phyloP scores from a whole-genome alignment of 2,797 vertebrate species.

The Girardinus metallicus region DNA sequence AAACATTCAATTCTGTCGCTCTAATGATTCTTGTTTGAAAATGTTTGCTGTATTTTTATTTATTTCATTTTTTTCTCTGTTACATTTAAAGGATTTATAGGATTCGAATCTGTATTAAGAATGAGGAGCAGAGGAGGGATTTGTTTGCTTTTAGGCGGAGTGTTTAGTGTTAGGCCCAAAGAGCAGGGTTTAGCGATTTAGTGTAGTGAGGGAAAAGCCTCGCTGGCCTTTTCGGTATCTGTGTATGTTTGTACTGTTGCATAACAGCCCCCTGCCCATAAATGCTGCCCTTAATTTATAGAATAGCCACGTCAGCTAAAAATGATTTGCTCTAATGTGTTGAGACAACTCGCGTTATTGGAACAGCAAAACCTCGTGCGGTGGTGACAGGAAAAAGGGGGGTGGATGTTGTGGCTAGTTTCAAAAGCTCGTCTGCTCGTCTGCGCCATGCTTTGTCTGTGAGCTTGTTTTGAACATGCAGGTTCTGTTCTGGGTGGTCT shows the following conservation, averaged over 20 bases:
- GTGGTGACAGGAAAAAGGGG: constrained; percentile 12
- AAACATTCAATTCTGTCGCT: background rate
- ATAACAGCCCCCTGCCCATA: constrained; percentile 13
- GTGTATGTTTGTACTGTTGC: constrained; percentile 27
- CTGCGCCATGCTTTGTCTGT: background rate
- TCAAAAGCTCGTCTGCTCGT: constrained; percentile 15
- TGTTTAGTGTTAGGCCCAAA: constrained; percentile 15
- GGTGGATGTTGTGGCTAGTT: background rate
- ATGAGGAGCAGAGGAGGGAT: constrained; percentile 40
- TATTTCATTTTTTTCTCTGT: constrained; percentile 19
- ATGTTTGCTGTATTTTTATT: constrained; percentile 1
- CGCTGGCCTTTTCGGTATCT: background rate
- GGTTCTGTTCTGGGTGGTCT: constrained; percentile 24
- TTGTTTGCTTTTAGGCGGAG: constrained; percentile 32
- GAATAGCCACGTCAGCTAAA: constrained; percentile 2
- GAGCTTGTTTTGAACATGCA: constrained; percentile 12
- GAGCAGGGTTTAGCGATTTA: constrained; percentile 27
- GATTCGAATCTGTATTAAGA: constrained; percentile 50
- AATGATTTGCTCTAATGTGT: background rate
- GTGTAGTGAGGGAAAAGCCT: constrained; percentile 11
- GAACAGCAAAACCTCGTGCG: constrained; percentile 4
- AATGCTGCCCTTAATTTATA: constrained; percentile 7
- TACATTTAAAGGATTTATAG: constrained; percentile 42
- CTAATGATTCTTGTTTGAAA: background rate
- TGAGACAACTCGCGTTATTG: background rate